Evolutionary conservation across 2,888 invertebrate genomes (phyloP).

Genomic region (Tuta absoluta): DNA sequence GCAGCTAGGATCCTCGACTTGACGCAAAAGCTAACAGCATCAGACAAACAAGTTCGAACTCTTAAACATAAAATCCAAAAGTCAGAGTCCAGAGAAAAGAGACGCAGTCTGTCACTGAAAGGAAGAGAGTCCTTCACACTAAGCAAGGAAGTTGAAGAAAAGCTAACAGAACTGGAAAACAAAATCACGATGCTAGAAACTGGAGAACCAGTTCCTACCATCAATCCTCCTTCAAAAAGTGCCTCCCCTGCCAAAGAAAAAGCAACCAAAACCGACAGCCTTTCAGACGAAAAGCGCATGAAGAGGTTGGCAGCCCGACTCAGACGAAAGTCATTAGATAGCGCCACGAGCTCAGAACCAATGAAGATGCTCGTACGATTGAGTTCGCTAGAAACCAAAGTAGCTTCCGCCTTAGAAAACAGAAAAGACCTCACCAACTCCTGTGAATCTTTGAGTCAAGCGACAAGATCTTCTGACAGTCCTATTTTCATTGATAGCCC

Average conservation of each 20-base stretch:
- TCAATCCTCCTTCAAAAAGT: constrained; percentile 77
- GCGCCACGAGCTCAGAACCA: constrained; percentile 88
- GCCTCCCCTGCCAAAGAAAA: constrained; percentile 79
- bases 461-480: constrained; percentile 66
- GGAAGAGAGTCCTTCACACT: constrained; percentile 90
- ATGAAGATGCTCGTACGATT: constrained; percentile 90
- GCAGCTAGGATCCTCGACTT: constrained; percentile 91
- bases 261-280: constrained; percentile 73
- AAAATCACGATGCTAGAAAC: constrained; percentile 86
- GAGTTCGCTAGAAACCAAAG: constrained; percentile 89
- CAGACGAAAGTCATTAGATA: constrained; percentile 88
- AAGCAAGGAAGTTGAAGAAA: constrained; percentile 92
- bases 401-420: constrained; percentile 81
- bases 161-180: constrained; percentile 89
- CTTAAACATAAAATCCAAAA: constrained; percentile 90
- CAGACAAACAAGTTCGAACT: constrained; percentile 90
- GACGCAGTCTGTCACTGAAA: constrained; percentile 91
- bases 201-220: constrained; percentile 67
- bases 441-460: constrained; percentile 79
- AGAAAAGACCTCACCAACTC: constrained; percentile 76
- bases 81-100: constrained; percentile 88
- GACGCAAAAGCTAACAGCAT: constrained; percentile 88
- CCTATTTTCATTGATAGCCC: constrained; percentile 50
- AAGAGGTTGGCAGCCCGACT: constrained; percentile 80
- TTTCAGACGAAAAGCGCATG: constrained; percentile 74